A percentile compares a stretch with the other conserved stretches of the same genome.
These are phyloP conservation scores for Limenitis camilla DNA, from an alignment of 2,888 invertebrate genomes.

Conservation along the genomic window DNA sequence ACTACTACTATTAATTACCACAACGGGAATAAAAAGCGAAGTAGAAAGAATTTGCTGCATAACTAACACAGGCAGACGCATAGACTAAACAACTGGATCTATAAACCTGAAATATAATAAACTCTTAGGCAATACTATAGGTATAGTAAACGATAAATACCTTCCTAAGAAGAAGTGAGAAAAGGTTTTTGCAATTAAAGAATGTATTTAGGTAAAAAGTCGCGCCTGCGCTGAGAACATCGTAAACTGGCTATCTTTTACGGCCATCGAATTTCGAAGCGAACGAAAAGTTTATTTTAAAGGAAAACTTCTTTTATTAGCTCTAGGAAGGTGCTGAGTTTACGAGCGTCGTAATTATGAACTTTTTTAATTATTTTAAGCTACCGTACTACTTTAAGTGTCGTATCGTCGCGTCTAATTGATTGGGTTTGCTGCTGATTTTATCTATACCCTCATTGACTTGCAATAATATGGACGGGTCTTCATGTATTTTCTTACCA, in stretches of 20 bases:
- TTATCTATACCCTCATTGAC: too few relatives aligned
- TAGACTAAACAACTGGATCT: too few relatives aligned
- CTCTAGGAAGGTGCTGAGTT: conserved; percentile 42
- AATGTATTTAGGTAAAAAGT: conserved; percentile 47
- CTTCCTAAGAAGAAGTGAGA: neutral
- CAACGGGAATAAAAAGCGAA: too few relatives aligned
- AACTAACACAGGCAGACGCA: too few relatives aligned
- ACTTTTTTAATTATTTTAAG: conserved; percentile 52
- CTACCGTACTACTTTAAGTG: conserved; percentile 4
- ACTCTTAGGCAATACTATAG: too few relatives aligned
- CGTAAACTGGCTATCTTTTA: conserved; percentile 39
- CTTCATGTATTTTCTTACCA: too few relatives aligned
- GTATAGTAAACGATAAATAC: too few relatives aligned
- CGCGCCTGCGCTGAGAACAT: conserved; percentile 34
- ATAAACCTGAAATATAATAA: too few relatives aligned
- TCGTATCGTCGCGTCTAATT: neutral
- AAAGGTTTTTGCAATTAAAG: conserved; percentile 27
- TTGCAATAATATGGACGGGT: too few relatives aligned
- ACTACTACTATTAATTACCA: too few relatives aligned
- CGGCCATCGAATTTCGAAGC: conserved; percentile 45
- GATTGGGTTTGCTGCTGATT: neutral
- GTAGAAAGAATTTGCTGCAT: too few relatives aligned
- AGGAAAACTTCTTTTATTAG: conserved; percentile 57
- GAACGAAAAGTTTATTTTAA: conserved; percentile 37
- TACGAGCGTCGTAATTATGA: conserved; percentile 59